phyloP scores from a whole-genome alignment of 1,140 invertebrate species.

The Sinella curviseta region DNA sequence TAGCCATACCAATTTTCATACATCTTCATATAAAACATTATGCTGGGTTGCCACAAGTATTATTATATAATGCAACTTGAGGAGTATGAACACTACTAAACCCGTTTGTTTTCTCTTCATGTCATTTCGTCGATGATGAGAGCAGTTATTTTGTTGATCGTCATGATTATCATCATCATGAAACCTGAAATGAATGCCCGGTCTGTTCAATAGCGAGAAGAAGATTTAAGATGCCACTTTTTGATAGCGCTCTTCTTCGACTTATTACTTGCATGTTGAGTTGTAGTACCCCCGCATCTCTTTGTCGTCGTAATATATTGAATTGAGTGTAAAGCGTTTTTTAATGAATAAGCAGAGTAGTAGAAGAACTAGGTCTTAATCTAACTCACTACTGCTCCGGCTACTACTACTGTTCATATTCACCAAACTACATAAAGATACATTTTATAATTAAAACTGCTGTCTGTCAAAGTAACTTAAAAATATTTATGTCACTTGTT shows the following conservation, averaged over 20 bases:
- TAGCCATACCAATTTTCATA: too few species aligned
- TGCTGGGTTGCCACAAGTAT: too few species aligned
- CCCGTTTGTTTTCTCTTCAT: not conserved
- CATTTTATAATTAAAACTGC: not conserved
- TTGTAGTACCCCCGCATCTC: not conserved
- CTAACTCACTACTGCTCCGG: too few species aligned
- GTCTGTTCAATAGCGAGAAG: not conserved
- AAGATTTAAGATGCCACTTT: not conserved
- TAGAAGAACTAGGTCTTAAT: not conserved
- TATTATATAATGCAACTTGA: too few species aligned
- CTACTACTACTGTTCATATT: not conserved
- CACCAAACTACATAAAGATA: not conserved
- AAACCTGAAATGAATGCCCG: constrained; percentile 16
- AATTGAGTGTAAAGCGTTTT: not conserved
- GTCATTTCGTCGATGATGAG: not conserved
- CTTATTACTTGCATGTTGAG: too few species aligned
- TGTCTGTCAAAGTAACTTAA: not conserved
- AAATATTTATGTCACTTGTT: not conserved
- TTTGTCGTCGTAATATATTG: not conserved
- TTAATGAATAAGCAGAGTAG: not conserved
- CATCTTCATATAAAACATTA: too few species aligned
- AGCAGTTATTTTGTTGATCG: constrained; percentile 4
- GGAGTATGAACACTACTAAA: too few species aligned
- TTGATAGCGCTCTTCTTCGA: not conserved
- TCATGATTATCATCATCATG: too few species aligned